phyloP scores from a whole-genome alignment of 2,113 vertebrate species.

The Dipodomys spectabilis region DNA sequence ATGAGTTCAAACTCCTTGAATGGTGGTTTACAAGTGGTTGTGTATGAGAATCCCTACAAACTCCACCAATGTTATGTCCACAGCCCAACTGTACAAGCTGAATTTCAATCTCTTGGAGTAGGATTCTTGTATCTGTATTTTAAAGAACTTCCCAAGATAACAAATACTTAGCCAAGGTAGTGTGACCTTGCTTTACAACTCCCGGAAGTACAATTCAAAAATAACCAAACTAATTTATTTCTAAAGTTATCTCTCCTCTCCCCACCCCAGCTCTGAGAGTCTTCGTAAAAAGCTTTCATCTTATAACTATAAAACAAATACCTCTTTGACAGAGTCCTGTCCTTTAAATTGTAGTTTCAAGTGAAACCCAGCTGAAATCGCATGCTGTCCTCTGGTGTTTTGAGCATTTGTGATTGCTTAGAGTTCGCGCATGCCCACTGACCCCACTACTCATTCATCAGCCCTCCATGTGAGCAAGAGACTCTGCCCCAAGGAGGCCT shows the following conservation, averaged over 20 bases:
- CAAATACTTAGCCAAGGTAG: not conserved
- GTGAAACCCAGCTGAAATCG: not conserved
- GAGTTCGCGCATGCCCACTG: conserved; percentile 14
- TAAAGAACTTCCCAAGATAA: conserved; percentile 13
- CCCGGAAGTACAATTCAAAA: not conserved
- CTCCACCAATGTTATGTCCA: not conserved
- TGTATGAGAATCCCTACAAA: not conserved
- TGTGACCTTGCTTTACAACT: not conserved
- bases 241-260: not conserved
- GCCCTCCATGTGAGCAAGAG: conserved; percentile 9
- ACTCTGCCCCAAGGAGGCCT: conserved; percentile 57
- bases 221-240: conserved; percentile 33
- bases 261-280: not conserved
- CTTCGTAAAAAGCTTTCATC: not conserved
- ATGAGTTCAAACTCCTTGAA: not conserved
- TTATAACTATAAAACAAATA: not conserved
- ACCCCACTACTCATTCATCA: conserved; percentile 4
- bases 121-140: not conserved
- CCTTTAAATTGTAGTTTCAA: conserved; percentile 48
- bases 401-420: conserved; percentile 33
- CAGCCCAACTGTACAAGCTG: not conserved
- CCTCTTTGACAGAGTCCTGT: not conserved
- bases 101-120: not conserved
- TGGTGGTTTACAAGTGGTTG: not conserved
- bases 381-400: not conserved